Conservation (phyloP, 2,113 vertebrate genomes). For the Heterotilapia buettikoferi region DNA sequence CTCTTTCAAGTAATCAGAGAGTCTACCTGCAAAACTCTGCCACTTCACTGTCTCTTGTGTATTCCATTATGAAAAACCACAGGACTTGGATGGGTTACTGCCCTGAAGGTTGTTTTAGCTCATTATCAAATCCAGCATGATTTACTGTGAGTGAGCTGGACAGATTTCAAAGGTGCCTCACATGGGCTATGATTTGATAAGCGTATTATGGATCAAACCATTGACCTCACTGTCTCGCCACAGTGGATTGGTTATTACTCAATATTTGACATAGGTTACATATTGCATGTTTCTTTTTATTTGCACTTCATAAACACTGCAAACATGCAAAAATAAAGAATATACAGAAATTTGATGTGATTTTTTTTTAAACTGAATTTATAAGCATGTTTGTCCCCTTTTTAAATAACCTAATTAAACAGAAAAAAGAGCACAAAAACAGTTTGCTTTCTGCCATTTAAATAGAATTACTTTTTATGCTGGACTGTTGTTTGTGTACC, state of each 20-base stretch:
- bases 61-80: not conserved
- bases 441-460: not conserved
- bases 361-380: rapidly evolving
- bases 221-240: not conserved
- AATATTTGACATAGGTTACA: not conserved
- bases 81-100: not conserved
- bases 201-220: not conserved
- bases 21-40: conserved; percentile 9
- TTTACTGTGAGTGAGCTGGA: not conserved
- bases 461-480: not conserved
- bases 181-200: not conserved
- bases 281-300: not conserved
- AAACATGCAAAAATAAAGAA: not conserved
- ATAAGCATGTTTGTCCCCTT: not conserved
- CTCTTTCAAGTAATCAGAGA: conserved; percentile 1
- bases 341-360: not conserved
- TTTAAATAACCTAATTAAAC: not conserved
- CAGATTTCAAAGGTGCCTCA: not conserved
- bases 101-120: not conserved
- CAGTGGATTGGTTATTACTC: not conserved
- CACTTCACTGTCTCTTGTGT: not conserved
- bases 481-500: not conserved
- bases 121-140: not conserved
- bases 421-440: not conserved
- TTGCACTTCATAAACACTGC: not conserved